A percentile compares a stretch with the other conserved stretches of the same genome.
phyloP scores from a whole-genome alignment of 2,888 invertebrate genomes.

The Scaptomyza caliginosa region DNA sequence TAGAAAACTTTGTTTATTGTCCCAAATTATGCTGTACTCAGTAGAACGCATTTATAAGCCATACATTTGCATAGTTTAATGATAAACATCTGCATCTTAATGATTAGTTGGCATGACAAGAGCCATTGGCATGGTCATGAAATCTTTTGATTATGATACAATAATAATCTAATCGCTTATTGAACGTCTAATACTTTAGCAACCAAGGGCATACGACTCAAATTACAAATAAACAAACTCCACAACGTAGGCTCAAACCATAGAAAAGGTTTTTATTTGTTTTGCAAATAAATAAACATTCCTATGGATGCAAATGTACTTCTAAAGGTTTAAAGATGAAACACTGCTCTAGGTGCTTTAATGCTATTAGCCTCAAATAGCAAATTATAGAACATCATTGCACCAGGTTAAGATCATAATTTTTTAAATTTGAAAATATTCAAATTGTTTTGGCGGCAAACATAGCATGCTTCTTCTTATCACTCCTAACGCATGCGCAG shows the following conservation, averaged over 20 bases:
- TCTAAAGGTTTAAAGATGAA: too few species aligned
- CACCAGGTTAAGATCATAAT: too few species aligned
- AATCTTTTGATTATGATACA: background rate
- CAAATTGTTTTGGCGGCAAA: conserved; percentile 12
- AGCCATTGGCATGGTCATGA: background rate
- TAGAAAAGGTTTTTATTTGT: too few species aligned
- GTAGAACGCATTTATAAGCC: background rate
- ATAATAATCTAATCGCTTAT: background rate
- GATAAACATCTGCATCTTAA: too few species aligned
- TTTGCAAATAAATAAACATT: too few species aligned
- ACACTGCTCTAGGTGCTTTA: too few species aligned
- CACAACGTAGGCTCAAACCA: too few species aligned
- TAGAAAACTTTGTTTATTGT: background rate
- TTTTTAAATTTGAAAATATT: background rate
- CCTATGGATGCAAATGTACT: too few species aligned
- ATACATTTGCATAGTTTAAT: background rate
- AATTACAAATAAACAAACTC: background rate
- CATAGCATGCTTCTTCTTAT: conserved; percentile 1
- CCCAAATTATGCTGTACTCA: background rate
- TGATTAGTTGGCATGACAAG: background rate
- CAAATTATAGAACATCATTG: too few species aligned
- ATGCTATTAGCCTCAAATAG: too few species aligned
- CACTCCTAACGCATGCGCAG: background rate
- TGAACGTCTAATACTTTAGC: background rate
- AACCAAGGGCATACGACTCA: background rate